Conservation (phyloP, 2,113 vertebrate species). For the Conger conger region DNA sequence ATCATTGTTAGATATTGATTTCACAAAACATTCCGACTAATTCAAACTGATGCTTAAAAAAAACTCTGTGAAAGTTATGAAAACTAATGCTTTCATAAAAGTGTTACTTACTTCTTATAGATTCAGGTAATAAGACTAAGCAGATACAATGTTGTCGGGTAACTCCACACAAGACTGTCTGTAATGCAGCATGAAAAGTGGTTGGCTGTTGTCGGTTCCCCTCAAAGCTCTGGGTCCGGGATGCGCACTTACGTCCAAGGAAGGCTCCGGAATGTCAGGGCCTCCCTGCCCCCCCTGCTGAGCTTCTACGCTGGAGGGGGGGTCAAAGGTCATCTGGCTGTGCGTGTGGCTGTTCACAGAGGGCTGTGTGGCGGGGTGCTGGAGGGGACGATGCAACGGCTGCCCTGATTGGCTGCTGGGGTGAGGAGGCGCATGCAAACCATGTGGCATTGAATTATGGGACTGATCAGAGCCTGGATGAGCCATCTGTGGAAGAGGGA, state of each 20-base stretch:
- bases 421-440: constrained; percentile 85
- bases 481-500: constrained; percentile 73
- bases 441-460: constrained; percentile 91
- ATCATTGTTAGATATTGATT: too few relatives aligned
- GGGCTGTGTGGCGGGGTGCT: constrained; percentile 84
- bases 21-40: too few relatives aligned
- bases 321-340: constrained; percentile 92
- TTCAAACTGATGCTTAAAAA: too few relatives aligned
- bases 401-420: constrained; percentile 93
- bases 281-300: constrained; percentile 88
- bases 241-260: constrained; percentile 91
- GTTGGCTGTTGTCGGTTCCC: not conserved
- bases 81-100: too few relatives aligned
- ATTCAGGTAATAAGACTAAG: not conserved
- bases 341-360: constrained; percentile 89
- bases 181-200: constrained; percentile 7
- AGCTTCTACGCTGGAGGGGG: constrained; percentile 89
- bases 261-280: constrained; percentile 95
- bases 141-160: not conserved
- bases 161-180: not conserved
- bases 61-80: too few relatives aligned
- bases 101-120: too few relatives aligned
- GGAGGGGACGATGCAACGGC: constrained; percentile 92
- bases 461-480: constrained; percentile 89
- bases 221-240: constrained; percentile 9